Percentiles rank a stretch among this genome's conserved stretches.
phyloP scores from a whole-genome alignment of 2,113 vertebrate species.

The Scomber japonicus region DNA sequence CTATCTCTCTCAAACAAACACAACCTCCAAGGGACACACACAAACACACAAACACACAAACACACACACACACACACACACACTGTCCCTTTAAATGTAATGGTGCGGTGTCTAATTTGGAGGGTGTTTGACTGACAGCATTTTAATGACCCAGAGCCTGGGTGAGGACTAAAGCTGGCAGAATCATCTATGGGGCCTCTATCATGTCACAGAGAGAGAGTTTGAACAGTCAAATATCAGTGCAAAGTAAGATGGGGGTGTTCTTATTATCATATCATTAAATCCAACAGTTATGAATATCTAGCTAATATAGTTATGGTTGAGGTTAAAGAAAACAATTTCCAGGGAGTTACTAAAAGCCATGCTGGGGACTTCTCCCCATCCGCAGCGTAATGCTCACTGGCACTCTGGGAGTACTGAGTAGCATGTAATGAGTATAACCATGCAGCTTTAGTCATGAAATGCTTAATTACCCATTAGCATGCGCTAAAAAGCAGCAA shows the following conservation, averaged over 20 bases:
- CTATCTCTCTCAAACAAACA: slow-evolving; percentile 23
- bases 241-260: slow-evolving; percentile 10
- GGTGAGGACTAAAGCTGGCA: slow-evolving; percentile 70
- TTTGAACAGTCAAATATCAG: slow-evolving; percentile 44
- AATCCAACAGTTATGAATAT: slow-evolving; percentile 41
- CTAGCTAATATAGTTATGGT: slow-evolving; percentile 8
- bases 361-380: background rate
- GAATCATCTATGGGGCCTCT: slow-evolving; percentile 56
- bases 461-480: slow-evolving; percentile 79
- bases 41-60: background rate
- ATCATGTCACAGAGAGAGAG: slow-evolving; percentile 46
- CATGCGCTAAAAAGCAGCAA: slow-evolving; percentile 64
- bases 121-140: slow-evolving; percentile 73
- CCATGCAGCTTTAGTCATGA: slow-evolving; percentile 65
- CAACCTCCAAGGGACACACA: slow-evolving; percentile 2
- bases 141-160: slow-evolving; percentile 74
- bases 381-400: slow-evolving; percentile 39
- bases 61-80: background rate
- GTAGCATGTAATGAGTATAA: slow-evolving; percentile 70
- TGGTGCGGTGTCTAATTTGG: slow-evolving; percentile 64
- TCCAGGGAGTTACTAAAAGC: slow-evolving; percentile 14
- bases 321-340: slow-evolving; percentile 8
- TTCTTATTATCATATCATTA: slow-evolving; percentile 48
- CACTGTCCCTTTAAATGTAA: slow-evolving; percentile 49
- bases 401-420: slow-evolving; percentile 67